Base-by-base conservation (phyloP, 2,113 vertebrate species). In the Odontophorus gujanensis region DNA sequence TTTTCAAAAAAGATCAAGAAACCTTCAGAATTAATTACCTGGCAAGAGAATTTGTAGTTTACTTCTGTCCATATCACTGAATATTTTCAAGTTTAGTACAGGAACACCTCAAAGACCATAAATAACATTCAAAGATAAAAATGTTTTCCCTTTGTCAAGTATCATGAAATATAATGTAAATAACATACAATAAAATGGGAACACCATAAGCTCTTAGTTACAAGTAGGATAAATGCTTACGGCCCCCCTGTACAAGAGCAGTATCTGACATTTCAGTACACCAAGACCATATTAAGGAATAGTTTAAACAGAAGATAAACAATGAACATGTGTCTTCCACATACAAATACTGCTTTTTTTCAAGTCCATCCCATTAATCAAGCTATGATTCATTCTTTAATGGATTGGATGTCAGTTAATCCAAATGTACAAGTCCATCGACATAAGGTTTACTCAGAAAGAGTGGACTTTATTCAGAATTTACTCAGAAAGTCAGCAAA, bases 231-330 rank as follows among this genome's bases (percentile, higher is more conserved):
- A 86, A 76, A 73, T 28, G 3, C 14, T 40, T 82, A 67, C 14
- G 15, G 36, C 14, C 12, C 85, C 40, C 13, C 50, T 61, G 26
- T 14, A 69, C 43, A 61, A 66, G 63, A 89, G n/a, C 48, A 79
- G 76, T 30, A 89, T 34, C 43, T 62, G 36, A 89, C 45, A 28
- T 26, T 89, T 86, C 18, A 63, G 10, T 79, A 84, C 63, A 87
- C 24, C 26, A 80, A 76, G 81, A 62, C 65, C n/a, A 63, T 36
- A 59, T 7, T 67, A 4, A 83, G 42, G 53, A 57, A 51, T 24
- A 85, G 55, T 58, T 77, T 80, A 82, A 90, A 78, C 51, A 69
- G 13, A 5, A 95, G 75, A 89, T 67, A 82, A 89, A 91, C n/a
- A 93, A 80, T 16, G 26, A 79, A 66, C n/a, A 80, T 30, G 4